Evolutionary conservation across 2,888 invertebrate species (phyloP), one percentile per base, ranked within the genome.

Genomic region (Glyphotaelius pellucidus): DNA sequence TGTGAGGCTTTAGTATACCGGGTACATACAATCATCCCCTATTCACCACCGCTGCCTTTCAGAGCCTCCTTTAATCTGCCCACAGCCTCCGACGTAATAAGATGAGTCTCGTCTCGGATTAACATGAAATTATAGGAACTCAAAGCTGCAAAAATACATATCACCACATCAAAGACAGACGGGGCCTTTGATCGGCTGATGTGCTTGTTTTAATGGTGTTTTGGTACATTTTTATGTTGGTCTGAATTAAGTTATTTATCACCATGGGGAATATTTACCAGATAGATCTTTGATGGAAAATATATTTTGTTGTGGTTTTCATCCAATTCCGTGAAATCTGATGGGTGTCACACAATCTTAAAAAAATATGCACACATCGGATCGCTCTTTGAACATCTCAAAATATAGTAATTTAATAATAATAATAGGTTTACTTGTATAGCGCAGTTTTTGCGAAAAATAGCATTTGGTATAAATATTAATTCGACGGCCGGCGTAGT

Each of bases 81-180:
- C 83, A 25, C 83, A 83, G 83, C 83, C 35, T 32, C 83, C 83
- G 35, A 14, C 0, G 83, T 83, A 83, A 83, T 83, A 83, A 83
- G 83, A 83, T 83, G 83, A 83, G 83, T 83, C 83, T 38, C 83
- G 83, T 38, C 35, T 83, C 35, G 83, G 83, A 83, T 83, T 83
- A 83, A 83, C 83, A 83, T 83, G 83, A 83, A 83, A 35, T 83
- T 83, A 83, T 83, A 7, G 83, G 32, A 32, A 25, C 83, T 32
- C 35, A 32, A 83, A 83, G 35, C 35, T 38, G 19, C 32, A 83
- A 83, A 83, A 83, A 83, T 83, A 83, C 83, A n/a, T 83, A 83
- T 83, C 83, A 83, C 83, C 83, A 83, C 83, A 83, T 83, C 83
- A 83, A 83, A 83, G 83, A 83, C 32, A 32, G 32, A 35, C 83